phyloP scores from a whole-genome alignment of 2,888 invertebrate species.

The Endotricha flammealis region DNA sequence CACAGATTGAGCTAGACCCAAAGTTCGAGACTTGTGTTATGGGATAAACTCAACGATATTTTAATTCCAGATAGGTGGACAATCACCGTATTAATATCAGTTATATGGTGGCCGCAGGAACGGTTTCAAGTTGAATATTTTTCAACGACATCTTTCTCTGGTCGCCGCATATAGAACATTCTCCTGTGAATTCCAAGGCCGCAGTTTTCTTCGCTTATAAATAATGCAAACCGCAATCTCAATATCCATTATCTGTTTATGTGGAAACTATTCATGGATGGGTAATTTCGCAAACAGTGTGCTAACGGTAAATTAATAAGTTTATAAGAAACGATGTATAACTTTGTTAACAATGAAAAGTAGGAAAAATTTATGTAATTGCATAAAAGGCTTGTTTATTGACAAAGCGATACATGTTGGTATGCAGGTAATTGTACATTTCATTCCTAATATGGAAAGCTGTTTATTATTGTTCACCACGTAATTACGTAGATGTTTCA shows the following conservation, averaged over 20 bases:
- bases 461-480: slow-evolving; percentile 7
- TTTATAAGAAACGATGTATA: no score
- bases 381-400: no score
- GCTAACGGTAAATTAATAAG: no score
- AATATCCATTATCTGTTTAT: slow-evolving; percentile 1
- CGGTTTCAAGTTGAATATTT: no score
- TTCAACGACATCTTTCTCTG: slow-evolving; percentile 9
- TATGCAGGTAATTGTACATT: slow-evolving; percentile 8
- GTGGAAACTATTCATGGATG: neutral
- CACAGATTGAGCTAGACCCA: no score
- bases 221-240: slow-evolving; percentile 9
- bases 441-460: slow-evolving; percentile 5
- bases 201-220: slow-evolving; percentile 11
- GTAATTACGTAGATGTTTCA: slow-evolving; percentile 7
- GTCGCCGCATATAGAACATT: slow-evolving; percentile 11
- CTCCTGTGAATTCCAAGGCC: slow-evolving; percentile 14
- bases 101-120: no score
- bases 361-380: no score
- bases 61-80: no score
- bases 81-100: no score
- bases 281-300: neutral
- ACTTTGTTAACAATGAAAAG: no score
- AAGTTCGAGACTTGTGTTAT: no score
- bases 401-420: slow-evolving; percentile 1
- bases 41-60: no score